Percentiles rank a stretch among this genome's conserved stretches.
phyloP scores from a whole-genome alignment of 2,797 vertebrate species.

The Peromyscus eremicus region DNA sequence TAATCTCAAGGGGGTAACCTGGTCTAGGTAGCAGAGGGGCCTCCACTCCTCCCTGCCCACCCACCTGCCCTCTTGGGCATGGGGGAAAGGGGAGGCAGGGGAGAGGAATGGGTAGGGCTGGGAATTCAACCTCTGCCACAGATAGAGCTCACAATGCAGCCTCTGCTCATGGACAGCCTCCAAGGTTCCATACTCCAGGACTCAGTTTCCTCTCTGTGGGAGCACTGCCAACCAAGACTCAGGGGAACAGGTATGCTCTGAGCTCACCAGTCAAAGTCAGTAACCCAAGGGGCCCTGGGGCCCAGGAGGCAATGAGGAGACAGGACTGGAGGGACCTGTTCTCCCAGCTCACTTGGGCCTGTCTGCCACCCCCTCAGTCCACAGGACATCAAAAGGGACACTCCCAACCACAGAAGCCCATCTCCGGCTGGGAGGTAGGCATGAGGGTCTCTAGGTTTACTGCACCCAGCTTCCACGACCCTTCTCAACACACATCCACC shows the following conservation, averaged over 20 bases:
- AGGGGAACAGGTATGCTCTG: not conserved
- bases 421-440: not conserved
- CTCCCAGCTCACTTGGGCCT: constrained; percentile 83
- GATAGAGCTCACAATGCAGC: no score
- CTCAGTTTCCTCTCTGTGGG: not conserved
- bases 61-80: not conserved
- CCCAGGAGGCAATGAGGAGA: not conserved
- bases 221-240: not conserved
- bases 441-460: not conserved
- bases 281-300: not conserved
- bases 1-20: not conserved
- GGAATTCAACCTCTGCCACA: not conserved
- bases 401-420: not conserved
- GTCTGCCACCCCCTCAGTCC: not conserved
- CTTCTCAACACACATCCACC: not conserved
- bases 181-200: not conserved
- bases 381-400: not conserved
- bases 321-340: not conserved
- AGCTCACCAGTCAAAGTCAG: not conserved
- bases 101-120: not conserved
- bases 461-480: not conserved
- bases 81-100: rapidly evolving
- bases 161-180: not conserved
- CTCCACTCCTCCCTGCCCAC: no score
- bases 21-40: not conserved